A percentile compares a stretch with the other conserved stretches of the same genome.
phyloP scores from a whole-genome alignment of 2,888 invertebrate species.

The Drepana falcataria region DNA sequence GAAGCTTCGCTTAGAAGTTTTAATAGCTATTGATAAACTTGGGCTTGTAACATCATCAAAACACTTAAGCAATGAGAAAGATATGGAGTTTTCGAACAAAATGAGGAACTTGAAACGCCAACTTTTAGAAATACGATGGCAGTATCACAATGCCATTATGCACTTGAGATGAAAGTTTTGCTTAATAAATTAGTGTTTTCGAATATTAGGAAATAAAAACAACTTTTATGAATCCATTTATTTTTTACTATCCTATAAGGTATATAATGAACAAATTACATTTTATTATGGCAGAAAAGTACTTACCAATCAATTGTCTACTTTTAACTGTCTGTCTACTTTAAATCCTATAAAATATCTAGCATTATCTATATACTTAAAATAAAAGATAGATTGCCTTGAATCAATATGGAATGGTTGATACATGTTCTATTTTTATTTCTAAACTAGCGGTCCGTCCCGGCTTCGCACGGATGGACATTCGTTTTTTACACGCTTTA shows the following conservation, averaged over 20 bases:
- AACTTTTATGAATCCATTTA: neutral
- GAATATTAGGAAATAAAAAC: neutral
- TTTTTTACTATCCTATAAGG: neutral
- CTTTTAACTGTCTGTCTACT: no score
- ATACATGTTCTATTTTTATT: conserved; percentile 9
- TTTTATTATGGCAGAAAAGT: neutral
- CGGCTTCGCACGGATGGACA: no score
- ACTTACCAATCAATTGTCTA: neutral
- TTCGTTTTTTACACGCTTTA: no score
- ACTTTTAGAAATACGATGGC: conserved; percentile 13
- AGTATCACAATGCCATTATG: conserved; percentile 16
- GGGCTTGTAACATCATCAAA: conserved; percentile 5
- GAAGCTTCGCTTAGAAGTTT: conserved; percentile 19
- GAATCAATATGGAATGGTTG: conserved; percentile 33
- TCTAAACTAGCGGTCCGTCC: no score
- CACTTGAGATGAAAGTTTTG: conserved; percentile 4
- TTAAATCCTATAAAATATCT: conserved; percentile 21
- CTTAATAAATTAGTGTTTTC: neutral
- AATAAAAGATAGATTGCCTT: conserved; percentile 5
- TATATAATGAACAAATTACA: neutral
- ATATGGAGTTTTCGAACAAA: conserved; percentile 12
- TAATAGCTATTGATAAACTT: conserved; percentile 23
- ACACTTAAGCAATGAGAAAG: conserved; percentile 5
- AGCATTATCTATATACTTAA: conserved; percentile 28
- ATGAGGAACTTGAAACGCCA: conserved; percentile 13